phyloP scores from a whole-genome alignment of 2,113 vertebrate genomes.

The Gymnarchus niloticus region DNA sequence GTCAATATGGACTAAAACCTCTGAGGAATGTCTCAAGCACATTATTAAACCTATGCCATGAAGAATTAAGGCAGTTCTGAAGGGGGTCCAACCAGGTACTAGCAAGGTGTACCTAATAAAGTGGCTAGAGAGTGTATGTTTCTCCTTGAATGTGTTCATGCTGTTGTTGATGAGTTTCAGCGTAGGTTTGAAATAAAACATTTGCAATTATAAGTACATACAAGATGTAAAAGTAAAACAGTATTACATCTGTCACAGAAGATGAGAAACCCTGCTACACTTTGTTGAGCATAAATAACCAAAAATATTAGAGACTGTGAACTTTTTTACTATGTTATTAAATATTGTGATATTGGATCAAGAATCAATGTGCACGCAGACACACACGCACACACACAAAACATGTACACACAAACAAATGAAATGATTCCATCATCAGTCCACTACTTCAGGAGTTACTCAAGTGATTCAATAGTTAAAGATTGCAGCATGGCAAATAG shows the following conservation, averaged over 20 bases:
- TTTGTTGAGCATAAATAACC: background rate
- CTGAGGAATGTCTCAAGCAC: too few species aligned
- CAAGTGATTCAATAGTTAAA: background rate
- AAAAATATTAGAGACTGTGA: background rate
- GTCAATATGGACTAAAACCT: too few species aligned
- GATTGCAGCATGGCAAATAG: background rate
- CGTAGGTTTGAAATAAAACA: background rate
- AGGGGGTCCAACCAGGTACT: too few species aligned
- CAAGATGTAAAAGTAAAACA: background rate
- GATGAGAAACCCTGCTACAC: background rate
- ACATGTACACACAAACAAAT: constrained; percentile 13
- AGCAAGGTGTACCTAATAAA: too few species aligned
- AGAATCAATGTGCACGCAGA: background rate
- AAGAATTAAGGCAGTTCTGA: too few species aligned
- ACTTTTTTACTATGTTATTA: background rate
- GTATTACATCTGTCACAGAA: background rate
- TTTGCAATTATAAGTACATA: background rate
- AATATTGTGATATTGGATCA: background rate
- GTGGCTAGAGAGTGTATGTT: too few species aligned
- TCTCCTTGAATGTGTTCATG: background rate
- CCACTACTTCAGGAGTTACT: too few species aligned
- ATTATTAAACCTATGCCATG: too few species aligned
- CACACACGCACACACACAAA: background rate
- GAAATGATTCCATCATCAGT: constrained; percentile 23
- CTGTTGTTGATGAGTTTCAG: background rate